phyloP scores from a whole-genome alignment of 35 echinoderm and acorn worm genomes.

The Chiridota heheva region DNA sequence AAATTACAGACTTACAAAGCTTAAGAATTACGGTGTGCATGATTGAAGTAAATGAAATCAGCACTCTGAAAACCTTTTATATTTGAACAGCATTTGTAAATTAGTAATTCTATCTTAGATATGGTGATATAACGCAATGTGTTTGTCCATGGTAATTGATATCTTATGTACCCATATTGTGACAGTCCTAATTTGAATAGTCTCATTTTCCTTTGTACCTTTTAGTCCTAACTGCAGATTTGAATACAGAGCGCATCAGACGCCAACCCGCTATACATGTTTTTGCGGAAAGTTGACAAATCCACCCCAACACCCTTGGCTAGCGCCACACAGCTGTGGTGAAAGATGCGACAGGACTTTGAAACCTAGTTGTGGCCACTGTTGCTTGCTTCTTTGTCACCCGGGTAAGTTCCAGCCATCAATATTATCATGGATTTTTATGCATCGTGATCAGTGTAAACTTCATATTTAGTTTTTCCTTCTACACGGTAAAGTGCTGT shows the following conservation, averaged over 20 bases:
- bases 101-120: too few relatives aligned
- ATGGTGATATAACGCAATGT: not conserved
- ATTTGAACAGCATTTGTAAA: too few relatives aligned
- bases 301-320: slow-evolving; percentile 82
- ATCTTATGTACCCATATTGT: too few relatives aligned
- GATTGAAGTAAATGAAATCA: too few relatives aligned
- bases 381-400: slow-evolving; percentile 90
- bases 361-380: slow-evolving; percentile 76
- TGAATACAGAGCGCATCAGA: slow-evolving; percentile 58
- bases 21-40: too few relatives aligned
- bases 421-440: not conserved
- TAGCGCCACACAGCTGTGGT: slow-evolving; percentile 91
- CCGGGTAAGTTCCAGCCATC: slow-evolving; percentile 65
- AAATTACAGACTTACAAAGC: too few relatives aligned
- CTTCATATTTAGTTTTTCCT: not conserved
- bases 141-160: too few relatives aligned
- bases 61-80: too few relatives aligned
- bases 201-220: not conserved
- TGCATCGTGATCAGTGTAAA: not conserved
- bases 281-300: slow-evolving; percentile 75
- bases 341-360: slow-evolving; percentile 73
- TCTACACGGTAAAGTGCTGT: not conserved
- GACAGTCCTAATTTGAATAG: too few relatives aligned
- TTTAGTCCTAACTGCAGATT: slow-evolving; percentile 83
- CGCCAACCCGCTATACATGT: slow-evolving; percentile 71